Conservation (phyloP, 1,140 invertebrate genomes). For the Leptinotarsa defecta region DNA sequence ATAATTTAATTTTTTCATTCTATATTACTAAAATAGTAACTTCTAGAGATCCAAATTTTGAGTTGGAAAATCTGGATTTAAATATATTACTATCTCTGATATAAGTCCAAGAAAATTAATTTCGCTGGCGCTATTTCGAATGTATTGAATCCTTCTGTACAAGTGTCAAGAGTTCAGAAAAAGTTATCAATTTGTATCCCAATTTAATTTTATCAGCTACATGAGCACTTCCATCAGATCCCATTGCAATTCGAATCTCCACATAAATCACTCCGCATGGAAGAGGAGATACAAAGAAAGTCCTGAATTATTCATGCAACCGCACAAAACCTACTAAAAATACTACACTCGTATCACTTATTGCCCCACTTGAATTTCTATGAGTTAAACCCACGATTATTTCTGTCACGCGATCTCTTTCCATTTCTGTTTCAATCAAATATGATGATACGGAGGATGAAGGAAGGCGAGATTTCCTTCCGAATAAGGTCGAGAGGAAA, state of each 20-base stretch:
- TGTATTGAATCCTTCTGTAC: too few relatives aligned
- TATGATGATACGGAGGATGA: not conserved
- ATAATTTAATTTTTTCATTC: too few relatives aligned
- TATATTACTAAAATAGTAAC: too few relatives aligned
- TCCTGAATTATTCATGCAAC: not conserved
- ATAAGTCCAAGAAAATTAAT: too few relatives aligned
- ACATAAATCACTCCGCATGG: constrained; percentile 2
- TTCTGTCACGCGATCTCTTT: not conserved
- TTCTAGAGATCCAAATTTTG: too few relatives aligned
- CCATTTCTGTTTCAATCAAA: not conserved
- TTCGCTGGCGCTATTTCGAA: too few relatives aligned
- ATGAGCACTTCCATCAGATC: not conserved
- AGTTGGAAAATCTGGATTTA: too few relatives aligned
- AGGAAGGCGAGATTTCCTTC: not conserved
- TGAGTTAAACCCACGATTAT: not conserved
- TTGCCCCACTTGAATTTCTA: constrained; percentile 6
- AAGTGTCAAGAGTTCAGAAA: too few relatives aligned
- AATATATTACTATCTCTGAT: too few relatives aligned
- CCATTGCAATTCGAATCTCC: not conserved
- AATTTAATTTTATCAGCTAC: not conserved
- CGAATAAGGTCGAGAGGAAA: not conserved
- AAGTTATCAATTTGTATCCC: not conserved
- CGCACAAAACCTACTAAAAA: not conserved
- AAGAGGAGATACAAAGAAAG: not conserved
- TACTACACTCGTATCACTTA: constrained; percentile 6